A percentile compares a stretch with the other conserved stretches of the same genome.
phyloP scores from a whole-genome alignment of 2,113 vertebrate genomes.

The Limnothrissa miodon region DNA sequence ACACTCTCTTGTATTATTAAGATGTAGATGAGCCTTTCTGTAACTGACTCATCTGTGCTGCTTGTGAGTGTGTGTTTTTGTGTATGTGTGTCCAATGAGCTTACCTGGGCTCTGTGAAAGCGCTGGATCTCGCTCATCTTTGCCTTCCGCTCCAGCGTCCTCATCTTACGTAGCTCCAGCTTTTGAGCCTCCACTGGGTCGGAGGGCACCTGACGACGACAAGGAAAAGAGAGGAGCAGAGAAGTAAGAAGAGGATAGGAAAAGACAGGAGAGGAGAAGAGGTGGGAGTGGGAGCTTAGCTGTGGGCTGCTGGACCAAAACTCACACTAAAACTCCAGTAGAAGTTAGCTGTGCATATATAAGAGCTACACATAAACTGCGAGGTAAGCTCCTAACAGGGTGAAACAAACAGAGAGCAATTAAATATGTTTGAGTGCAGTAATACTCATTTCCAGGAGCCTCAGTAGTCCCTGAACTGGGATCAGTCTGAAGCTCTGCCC shows the following conservation, averaged over 20 bases:
- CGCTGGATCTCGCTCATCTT: slow-evolving; percentile 81
- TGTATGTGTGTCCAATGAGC: neutral
- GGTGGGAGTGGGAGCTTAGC: neutral
- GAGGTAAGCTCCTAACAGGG: neutral
- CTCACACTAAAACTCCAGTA: neutral
- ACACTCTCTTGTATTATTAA: no score
- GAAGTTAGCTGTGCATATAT: neutral
- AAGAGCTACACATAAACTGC: neutral
- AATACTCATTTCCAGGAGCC: neutral
- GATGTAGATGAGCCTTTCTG: no score
- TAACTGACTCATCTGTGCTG: neutral
- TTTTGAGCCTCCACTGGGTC: slow-evolving; percentile 63
- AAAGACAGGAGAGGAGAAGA: neutral
- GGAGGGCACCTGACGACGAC: slow-evolving; percentile 45
- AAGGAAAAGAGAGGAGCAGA: neutral
- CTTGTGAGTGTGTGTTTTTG: neutral
- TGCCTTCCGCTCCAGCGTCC: slow-evolving; percentile 74
- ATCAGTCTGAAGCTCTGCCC: neutral
- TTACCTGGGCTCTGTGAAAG: slow-evolving; percentile 86
- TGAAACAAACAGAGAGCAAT: neutral
- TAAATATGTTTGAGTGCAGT: neutral
- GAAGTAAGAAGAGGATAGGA: neutral
- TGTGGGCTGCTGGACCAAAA: neutral
- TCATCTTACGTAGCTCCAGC: slow-evolving; percentile 73
- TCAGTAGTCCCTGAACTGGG: neutral